Evolutionary conservation across 1,140 invertebrate genomes (phyloP).

Genomic region (Homarus americanus): DNA sequence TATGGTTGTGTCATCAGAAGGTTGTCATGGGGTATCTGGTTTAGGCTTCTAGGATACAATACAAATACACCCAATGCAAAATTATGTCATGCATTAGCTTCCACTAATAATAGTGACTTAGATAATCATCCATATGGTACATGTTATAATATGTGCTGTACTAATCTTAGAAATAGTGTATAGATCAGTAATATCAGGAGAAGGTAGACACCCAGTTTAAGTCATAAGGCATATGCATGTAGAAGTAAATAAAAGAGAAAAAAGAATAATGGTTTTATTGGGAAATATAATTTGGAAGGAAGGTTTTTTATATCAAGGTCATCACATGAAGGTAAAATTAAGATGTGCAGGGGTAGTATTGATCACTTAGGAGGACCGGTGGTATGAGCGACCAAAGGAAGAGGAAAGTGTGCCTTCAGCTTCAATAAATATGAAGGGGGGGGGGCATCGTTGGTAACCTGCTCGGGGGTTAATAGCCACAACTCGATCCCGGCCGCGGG

Average conservation of each 20-base stretch:
- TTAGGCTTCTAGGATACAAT: too few relatives aligned
- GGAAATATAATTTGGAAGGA: conserved; percentile 70
- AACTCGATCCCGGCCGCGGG: background rate
- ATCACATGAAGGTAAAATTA: conserved; percentile 66
- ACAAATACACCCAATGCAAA: too few relatives aligned
- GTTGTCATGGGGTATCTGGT: too few relatives aligned
- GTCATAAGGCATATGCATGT: too few relatives aligned
- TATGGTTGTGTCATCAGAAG: too few relatives aligned
- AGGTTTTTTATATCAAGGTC: conserved; percentile 54
- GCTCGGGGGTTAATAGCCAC: background rate
- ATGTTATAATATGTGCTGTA: too few relatives aligned
- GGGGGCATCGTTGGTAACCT: background rate
- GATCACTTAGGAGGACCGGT: background rate
- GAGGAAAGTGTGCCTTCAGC: conserved; percentile 54
- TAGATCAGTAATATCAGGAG: too few relatives aligned
- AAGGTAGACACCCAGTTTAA: too few relatives aligned
- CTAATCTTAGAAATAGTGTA: too few relatives aligned
- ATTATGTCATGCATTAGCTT: too few relatives aligned
- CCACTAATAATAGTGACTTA: too few relatives aligned
- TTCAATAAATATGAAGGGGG: conserved; percentile 64
- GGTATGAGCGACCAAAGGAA: background rate
- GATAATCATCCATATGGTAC: too few relatives aligned
- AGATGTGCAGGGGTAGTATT: conserved; percentile 21
- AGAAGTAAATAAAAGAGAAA: background rate
- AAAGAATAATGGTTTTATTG: conserved; percentile 70